These are phyloP conservation scores for Mus spretus DNA, from an alignment of 2,797 vertebrate genomes.

Conservation along the genomic window DNA sequence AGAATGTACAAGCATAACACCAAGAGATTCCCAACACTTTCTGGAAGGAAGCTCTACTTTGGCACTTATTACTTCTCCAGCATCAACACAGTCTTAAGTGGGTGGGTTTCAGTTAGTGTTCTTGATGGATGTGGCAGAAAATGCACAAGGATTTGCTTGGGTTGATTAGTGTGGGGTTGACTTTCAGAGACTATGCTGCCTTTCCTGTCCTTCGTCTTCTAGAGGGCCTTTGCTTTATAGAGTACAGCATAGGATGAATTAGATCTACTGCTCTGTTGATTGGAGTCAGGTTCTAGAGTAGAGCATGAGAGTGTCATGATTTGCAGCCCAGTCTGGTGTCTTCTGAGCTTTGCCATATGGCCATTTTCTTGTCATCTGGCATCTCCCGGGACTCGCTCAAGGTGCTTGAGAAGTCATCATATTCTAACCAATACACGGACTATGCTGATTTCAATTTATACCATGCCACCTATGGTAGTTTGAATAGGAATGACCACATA, in stretches of 20 bases:
- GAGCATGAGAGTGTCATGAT: neutral
- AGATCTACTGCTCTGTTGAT: neutral
- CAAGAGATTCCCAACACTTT: neutral
- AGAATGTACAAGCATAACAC: neutral
- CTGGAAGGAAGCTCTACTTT: neutral
- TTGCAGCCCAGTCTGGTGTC: neutral
- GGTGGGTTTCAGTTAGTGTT: neutral
- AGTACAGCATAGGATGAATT: neutral
- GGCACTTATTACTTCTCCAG: too few relatives aligned
- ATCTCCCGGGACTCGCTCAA: neutral
- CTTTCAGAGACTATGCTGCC: neutral
- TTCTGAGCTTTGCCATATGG: neutral
- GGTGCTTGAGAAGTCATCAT: neutral
- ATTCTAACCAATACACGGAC: neutral
- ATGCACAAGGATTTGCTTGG: neutral
- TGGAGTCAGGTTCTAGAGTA: neutral
- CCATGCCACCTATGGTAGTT: neutral
- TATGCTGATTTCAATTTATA: neutral
- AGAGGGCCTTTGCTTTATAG: neutral
- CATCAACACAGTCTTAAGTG: rapidly evolving
- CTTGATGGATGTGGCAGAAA: neutral
- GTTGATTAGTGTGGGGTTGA: neutral
- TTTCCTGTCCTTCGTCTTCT: neutral
- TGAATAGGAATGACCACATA: neutral
- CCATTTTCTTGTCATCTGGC: neutral